Conservation (phyloP, 2,113 vertebrate genomes). For the Cebidichthys violaceus region DNA sequence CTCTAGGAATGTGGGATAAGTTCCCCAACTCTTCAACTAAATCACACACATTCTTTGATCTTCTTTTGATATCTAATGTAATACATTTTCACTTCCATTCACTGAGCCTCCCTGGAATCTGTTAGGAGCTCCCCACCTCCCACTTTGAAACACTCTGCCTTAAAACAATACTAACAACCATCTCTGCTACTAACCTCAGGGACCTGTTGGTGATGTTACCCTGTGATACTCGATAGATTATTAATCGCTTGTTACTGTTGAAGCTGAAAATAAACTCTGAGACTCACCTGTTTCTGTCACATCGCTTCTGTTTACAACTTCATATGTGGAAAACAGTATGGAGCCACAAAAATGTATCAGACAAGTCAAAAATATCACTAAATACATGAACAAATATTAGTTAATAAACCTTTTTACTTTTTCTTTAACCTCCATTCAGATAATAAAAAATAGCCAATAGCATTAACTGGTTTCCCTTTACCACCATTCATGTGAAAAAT, state of each 20-base stretch:
- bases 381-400: neutral
- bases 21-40: neutral
- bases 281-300: neutral
- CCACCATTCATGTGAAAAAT: neutral
- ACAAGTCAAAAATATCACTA: neutral
- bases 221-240: neutral
- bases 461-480: neutral
- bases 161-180: neutral
- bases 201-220: neutral
- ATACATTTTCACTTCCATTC: too few relatives aligned
- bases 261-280: constrained; percentile 30
- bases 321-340: neutral
- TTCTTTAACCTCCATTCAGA: neutral
- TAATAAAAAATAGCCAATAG: neutral
- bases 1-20: neutral
- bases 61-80: neutral
- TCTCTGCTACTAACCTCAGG: constrained; percentile 22
- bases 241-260: neutral
- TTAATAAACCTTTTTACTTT: neutral
- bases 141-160: too few relatives aligned
- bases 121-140: too few relatives aligned
- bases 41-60: neutral
- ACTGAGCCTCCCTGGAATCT: neutral
- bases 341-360: neutral
- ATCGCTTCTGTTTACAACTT: constrained; percentile 3